Evolutionary conservation across 2,113 vertebrate genomes (phyloP).

Genomic region (Gadus chalcogrammus): DNA sequence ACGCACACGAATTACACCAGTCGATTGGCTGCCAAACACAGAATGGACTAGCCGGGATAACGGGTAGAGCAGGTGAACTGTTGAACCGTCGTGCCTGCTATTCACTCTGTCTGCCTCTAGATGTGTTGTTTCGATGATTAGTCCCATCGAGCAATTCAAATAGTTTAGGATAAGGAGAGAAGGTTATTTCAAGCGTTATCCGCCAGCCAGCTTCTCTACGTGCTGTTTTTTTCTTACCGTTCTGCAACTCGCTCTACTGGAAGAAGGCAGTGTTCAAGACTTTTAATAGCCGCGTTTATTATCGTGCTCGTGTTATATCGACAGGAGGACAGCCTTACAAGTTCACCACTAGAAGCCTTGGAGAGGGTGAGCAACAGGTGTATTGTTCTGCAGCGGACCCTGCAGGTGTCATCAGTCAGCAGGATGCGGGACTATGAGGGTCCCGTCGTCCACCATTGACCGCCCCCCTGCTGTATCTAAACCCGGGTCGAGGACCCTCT

Average conservation of each 20-base stretch:
- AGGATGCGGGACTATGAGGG: slow-evolving; percentile 16
- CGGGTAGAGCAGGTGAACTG: neutral
- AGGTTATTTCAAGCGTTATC: neutral
- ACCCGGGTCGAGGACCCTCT: neutral
- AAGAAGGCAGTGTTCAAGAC: no score
- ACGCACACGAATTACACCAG: neutral
- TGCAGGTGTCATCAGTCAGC: slow-evolving; percentile 30
- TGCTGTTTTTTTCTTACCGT: neutral
- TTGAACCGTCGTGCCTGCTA: neutral
- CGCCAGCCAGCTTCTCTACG: neutral
- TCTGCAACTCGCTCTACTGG: neutral
- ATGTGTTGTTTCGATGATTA: neutral
- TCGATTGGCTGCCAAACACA: neutral
- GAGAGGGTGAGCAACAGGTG: slow-evolving; percentile 16
- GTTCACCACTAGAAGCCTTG: neutral
- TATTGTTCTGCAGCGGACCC: neutral
- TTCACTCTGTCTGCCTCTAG: neutral
- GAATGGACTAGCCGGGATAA: neutral
- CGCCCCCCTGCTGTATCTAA: slow-evolving; percentile 12
- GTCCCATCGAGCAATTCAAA: no score
- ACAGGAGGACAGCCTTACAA: neutral
- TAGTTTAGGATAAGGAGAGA: no score
- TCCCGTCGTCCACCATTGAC: slow-evolving; percentile 15
- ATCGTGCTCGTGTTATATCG: neutral
- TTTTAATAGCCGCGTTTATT: no score